Evolutionary conservation across 2,888 invertebrate species (phyloP).

Genomic region (Zaprionus bogoriensis): DNA sequence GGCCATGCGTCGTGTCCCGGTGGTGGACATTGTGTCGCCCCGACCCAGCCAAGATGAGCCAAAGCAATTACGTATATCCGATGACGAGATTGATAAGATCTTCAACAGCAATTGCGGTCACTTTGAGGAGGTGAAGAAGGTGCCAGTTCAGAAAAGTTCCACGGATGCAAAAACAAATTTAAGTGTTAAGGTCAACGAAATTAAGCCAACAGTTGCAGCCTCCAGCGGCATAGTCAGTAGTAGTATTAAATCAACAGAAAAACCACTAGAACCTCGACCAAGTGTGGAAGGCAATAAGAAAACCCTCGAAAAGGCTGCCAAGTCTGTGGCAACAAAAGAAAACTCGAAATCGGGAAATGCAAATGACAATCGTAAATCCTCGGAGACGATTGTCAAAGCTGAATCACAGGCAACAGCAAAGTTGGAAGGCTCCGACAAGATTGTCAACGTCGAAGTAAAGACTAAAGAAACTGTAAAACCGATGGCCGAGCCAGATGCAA

Average conservation of each 20-base stretch:
- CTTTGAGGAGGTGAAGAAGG: conserved; percentile 77
- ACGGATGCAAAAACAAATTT: conserved; percentile 1
- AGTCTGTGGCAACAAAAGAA: not conserved
- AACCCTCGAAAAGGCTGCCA: not conserved
- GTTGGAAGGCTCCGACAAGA: not conserved
- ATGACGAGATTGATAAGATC: conserved; percentile 82
- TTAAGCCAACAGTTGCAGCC: conserved; percentile 4
- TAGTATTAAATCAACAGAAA: not conserved
- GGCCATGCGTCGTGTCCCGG: conserved; percentile 70
- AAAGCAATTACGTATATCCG: conserved; percentile 78
- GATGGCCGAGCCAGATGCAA: not conserved
- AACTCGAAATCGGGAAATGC: not conserved
- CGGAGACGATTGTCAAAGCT: not conserved
- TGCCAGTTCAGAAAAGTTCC: not conserved
- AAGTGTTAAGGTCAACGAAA: conserved; percentile 6
- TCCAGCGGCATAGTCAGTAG: conserved; percentile 1
- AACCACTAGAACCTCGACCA: conserved; percentile 4
- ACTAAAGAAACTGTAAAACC: not conserved
- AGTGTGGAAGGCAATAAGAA: not conserved
- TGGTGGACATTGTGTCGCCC: conserved; percentile 78
- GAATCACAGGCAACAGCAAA: not conserved
- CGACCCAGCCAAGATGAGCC: conserved; percentile 65
- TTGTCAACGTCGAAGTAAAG: not conserved
- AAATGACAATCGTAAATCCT: too few relatives aligned
- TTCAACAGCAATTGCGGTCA: conserved; percentile 81